Conservation (phyloP, 2,113 vertebrate genomes). For the Rhombomys opimus region DNA sequence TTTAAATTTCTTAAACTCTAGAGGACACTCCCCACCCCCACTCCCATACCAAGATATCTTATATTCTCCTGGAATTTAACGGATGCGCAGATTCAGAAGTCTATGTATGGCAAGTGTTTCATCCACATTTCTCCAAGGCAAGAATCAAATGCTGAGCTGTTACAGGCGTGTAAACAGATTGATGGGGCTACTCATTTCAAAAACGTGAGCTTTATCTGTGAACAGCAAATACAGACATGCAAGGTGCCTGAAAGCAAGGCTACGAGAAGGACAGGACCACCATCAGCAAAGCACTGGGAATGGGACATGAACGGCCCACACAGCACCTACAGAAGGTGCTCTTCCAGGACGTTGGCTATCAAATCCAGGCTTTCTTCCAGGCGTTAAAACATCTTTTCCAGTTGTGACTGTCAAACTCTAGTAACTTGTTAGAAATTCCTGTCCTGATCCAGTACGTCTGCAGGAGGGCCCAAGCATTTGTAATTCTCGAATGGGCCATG, state of each 20-base stretch:
- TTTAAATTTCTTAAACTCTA: slow-evolving; percentile 61
- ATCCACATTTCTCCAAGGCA: slow-evolving; percentile 75
- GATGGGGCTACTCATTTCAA: slow-evolving; percentile 79
- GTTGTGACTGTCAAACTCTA: not conserved
- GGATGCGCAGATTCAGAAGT: slow-evolving; percentile 75
- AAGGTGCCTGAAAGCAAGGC: slow-evolving; percentile 18
- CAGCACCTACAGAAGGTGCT: slow-evolving; percentile 40
- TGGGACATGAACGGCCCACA: not conserved
- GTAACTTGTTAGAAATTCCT: not conserved
- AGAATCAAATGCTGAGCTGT: slow-evolving; percentile 82
- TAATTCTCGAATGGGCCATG: not conserved
- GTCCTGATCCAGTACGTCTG: not conserved
- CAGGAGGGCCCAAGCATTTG: not conserved
- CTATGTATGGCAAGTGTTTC: slow-evolving; percentile 47
- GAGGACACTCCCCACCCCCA: not conserved
- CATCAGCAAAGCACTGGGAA: slow-evolving; percentile 71
- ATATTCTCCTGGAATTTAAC: slow-evolving; percentile 66
- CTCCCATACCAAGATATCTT: slow-evolving; percentile 23
- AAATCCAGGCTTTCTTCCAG: slow-evolving; percentile 8
- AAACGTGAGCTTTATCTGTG: slow-evolving; percentile 83
- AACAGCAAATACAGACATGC: slow-evolving; percentile 74
- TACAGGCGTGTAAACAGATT: slow-evolving; percentile 81
- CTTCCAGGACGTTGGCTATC: not conserved
- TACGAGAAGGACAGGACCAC: slow-evolving; percentile 64
- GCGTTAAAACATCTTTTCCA: not conserved